These are phyloP conservation scores for Gymnorhina tibicen DNA, from an alignment of 2,113 vertebrate genomes.

Conservation along the genomic window DNA sequence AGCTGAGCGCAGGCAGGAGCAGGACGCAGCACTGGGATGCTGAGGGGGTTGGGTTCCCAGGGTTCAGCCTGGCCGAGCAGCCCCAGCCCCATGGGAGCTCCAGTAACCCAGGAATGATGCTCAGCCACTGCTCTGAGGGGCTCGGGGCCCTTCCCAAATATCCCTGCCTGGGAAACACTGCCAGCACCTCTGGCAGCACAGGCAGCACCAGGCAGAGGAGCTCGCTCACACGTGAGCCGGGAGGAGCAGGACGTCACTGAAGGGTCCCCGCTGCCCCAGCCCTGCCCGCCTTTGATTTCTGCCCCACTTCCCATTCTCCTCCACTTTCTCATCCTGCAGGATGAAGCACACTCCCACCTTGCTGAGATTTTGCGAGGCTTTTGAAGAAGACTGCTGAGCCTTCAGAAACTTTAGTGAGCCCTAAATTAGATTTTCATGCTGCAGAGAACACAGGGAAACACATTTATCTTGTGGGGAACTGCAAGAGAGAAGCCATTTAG, in stretches of 20 bases:
- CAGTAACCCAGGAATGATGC: fast-evolving
- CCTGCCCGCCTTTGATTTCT: background rate
- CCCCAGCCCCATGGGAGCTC: fast-evolving
- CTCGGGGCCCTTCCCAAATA: fast-evolving
- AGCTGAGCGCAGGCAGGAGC: background rate
- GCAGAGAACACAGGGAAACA: background rate
- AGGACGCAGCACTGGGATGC: background rate
- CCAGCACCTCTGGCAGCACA: background rate
- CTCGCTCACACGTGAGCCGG: fast-evolving
- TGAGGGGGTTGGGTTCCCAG: background rate
- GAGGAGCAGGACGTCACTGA: background rate
- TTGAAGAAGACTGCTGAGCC: background rate
- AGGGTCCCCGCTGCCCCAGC: background rate
- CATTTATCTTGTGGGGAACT: background rate
- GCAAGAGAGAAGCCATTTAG: background rate
- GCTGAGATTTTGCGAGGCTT: background rate
- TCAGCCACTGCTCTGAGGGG: background rate
- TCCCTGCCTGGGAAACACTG: background rate
- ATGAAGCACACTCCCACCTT: background rate
- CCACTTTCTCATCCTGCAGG: background rate
- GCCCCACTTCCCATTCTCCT: background rate
- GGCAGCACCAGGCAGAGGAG: background rate
- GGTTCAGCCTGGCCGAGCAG: background rate
- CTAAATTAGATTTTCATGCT: background rate
- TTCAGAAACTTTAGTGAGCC: background rate